Conservation (phyloP, 2,113 vertebrate genomes). For the Dicrurus megarhynchus region DNA sequence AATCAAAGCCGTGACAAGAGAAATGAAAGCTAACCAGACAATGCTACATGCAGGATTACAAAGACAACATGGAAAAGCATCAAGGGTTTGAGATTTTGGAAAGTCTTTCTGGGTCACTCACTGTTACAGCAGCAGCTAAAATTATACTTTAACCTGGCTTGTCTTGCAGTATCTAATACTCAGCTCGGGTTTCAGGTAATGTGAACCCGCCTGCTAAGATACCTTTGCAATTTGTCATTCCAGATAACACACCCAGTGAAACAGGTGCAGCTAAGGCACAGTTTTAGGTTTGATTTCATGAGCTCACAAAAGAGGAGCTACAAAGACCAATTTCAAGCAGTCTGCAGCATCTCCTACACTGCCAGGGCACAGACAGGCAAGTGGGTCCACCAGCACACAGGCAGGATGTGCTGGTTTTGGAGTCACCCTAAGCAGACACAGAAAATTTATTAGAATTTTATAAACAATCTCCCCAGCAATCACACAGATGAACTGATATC, state of each 20-base stretch:
- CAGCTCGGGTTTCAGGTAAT: not conserved
- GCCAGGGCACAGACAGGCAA: not conserved
- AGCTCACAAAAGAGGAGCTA: not conserved
- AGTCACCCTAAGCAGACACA: not conserved
- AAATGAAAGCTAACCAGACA: not conserved
- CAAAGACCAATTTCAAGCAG: not conserved
- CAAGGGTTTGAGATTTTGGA: not conserved
- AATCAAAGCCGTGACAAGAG: accelerated
- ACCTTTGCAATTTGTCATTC: not conserved
- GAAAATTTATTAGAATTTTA: not conserved
- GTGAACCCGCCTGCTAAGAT: not conserved
- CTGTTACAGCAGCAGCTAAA: not conserved
- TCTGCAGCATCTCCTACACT: not conserved
- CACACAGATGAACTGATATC: not conserved
- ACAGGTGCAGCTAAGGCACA: not conserved
- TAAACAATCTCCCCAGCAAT: not conserved
- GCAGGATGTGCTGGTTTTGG: not conserved
- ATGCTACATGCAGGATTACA: not conserved
- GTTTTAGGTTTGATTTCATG: not conserved
- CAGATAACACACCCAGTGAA: not conserved
- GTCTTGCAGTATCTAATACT: not conserved
- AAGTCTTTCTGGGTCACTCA: not conserved
- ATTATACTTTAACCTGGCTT: not conserved
- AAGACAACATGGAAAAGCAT: not conserved
- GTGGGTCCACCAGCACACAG: not conserved